Conservation (phyloP, 2,113 vertebrate species). For the Pelecanus crispus region DNA sequence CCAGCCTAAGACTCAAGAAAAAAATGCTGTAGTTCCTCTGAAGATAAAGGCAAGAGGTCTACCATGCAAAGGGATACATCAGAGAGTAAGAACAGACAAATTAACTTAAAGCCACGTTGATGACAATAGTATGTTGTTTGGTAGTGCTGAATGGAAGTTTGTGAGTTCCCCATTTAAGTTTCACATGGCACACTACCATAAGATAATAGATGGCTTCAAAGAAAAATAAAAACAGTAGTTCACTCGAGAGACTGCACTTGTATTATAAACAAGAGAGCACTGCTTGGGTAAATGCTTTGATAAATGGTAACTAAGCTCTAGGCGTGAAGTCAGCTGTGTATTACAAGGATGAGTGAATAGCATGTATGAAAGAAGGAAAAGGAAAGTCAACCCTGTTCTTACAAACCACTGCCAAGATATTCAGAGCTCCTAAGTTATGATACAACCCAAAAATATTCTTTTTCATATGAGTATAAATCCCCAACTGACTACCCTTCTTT, state of each 20-base stretch:
- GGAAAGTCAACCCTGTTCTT: background rate
- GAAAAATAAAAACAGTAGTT: background rate
- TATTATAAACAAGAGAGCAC: background rate
- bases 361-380: background rate
- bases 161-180: background rate
- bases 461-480: background rate
- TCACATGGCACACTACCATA: background rate
- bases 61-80: background rate
- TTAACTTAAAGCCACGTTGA: background rate
- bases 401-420: background rate
- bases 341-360: background rate
- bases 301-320: background rate
- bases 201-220: background rate
- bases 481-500: background rate
- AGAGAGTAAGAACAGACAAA: background rate
- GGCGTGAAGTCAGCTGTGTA: background rate
- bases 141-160: background rate
- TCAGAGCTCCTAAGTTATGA: background rate
- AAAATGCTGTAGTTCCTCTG: background rate
- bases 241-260: background rate
- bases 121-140: fast-evolving
- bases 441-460: background rate
- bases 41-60: background rate
- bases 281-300: background rate
- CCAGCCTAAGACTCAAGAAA: background rate